phyloP scores from a whole-genome alignment of 2,888 invertebrate genomes.

The Leptopterna dolabrata region DNA sequence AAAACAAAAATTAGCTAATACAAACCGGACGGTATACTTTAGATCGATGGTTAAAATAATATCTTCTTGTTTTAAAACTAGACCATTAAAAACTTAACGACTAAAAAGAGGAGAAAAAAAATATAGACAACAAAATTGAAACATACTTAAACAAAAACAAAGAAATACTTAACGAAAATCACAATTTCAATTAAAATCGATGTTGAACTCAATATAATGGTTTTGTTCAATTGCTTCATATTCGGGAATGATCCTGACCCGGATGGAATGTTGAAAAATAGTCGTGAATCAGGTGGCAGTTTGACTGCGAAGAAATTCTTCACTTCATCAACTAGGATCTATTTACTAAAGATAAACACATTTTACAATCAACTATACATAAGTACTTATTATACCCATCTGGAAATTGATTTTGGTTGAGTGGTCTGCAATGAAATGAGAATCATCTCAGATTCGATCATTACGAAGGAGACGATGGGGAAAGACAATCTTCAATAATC shows the following conservation, averaged over 20 bases:
- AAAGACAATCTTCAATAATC: background rate
- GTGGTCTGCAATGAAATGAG: background rate
- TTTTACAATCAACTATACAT: slow-evolving; percentile 25
- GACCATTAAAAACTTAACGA: background rate
- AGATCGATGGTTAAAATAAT: background rate
- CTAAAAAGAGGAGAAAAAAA: background rate
- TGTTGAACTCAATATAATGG: background rate
- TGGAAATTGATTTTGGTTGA: background rate
- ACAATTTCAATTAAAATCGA: background rate
- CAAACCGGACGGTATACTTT: slow-evolving; percentile 33
- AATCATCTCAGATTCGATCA: background rate
- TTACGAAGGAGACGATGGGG: background rate
- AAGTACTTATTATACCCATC: background rate
- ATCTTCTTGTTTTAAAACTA: background rate
- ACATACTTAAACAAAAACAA: background rate
- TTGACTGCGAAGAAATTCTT: slow-evolving; percentile 40
- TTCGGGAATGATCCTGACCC: slow-evolving; percentile 34
- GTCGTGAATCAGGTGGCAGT: slow-evolving; percentile 1
- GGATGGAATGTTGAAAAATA: slow-evolving; percentile 49
- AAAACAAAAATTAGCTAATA: background rate
- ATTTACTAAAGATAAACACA: slow-evolving; percentile 17
- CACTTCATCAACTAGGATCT: slow-evolving; percentile 19
- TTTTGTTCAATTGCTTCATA: background rate
- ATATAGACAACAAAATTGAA: background rate
- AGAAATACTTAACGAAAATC: background rate